phyloP scores from a whole-genome alignment of 2,888 invertebrate genomes.

The Creontiades dilutus region DNA sequence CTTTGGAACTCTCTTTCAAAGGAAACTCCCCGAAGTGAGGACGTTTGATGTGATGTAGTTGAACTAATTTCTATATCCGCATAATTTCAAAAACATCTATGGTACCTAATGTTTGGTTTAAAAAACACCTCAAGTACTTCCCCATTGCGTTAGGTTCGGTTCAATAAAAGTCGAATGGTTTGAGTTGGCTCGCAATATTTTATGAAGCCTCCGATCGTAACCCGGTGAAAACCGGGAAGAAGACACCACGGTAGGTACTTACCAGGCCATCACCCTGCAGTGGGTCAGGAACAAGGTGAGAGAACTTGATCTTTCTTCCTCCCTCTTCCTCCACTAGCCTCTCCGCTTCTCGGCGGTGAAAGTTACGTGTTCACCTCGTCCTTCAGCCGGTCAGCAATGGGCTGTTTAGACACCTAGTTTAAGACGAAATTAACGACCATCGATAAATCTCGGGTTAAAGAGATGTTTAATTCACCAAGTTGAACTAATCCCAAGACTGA shows the following conservation, averaged over 20 bases:
- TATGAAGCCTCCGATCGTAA: not conserved
- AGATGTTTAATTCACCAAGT: too few species aligned
- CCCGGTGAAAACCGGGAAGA: slow-evolving; percentile 19
- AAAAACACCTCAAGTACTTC: not conserved
- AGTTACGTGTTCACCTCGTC: not conserved
- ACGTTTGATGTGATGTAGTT: too few species aligned
- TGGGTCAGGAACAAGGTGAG: slow-evolving; percentile 30
- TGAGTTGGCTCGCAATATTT: not conserved
- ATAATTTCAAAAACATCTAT: too few species aligned
- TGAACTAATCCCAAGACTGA: too few species aligned
- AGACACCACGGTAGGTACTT: not conserved
- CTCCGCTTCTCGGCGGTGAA: not conserved
- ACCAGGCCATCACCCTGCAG: slow-evolving; percentile 8
- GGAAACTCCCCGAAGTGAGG: too few species aligned
- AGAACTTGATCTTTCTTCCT: not conserved
- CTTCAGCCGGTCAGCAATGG: not conserved
- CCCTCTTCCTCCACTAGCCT: too few species aligned
- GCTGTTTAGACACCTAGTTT: not conserved
- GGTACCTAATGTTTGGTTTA: too few species aligned
- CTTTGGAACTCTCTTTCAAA: too few species aligned
- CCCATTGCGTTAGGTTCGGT: not conserved
- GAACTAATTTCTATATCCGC: too few species aligned
- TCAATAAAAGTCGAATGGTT: not conserved
- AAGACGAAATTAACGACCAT: not conserved
- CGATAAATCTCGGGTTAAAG: not conserved